These are phyloP conservation scores for Bovichtus variegatus DNA, from an alignment of 2,797 vertebrate genomes.

Conservation along the genomic window DNA sequence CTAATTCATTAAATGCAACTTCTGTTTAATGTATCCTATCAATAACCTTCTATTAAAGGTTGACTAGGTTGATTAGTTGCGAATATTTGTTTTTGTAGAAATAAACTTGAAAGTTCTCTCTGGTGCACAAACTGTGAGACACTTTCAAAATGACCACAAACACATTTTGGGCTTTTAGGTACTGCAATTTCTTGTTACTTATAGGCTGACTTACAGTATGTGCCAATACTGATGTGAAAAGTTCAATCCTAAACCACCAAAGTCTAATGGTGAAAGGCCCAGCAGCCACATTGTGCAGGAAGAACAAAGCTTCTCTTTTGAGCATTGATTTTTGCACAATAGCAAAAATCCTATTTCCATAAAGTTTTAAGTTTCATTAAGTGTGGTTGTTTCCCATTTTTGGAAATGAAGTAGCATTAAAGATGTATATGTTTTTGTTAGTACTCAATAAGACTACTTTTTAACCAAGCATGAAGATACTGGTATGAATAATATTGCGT, in stretches of 20 bases:
- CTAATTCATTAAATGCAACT: background rate
- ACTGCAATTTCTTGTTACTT: background rate
- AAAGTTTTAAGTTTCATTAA: background rate
- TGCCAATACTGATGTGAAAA: background rate
- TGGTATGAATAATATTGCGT: background rate
- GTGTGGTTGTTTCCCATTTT: background rate
- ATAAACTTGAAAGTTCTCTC: background rate
- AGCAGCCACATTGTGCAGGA: background rate
- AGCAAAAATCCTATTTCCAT: too few relatives aligned
- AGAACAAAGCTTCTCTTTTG: background rate
- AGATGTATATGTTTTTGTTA: background rate
- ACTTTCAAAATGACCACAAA: background rate
- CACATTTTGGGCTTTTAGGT: background rate
- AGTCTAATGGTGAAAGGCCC: background rate
- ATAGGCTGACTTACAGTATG: too few relatives aligned
- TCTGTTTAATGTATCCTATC: background rate
- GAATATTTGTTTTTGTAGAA: background rate
- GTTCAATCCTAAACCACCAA: background rate
- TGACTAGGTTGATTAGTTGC: background rate
- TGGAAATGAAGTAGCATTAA: background rate
- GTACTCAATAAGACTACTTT: background rate
- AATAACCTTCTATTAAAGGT: background rate
- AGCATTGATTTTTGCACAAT: too few relatives aligned
- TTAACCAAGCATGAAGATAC: background rate
- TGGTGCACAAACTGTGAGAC: background rate